These are phyloP conservation scores for Hippocampus abdominalis DNA, from an alignment of 2,113 vertebrate species.

Conservation along the genomic window DNA sequence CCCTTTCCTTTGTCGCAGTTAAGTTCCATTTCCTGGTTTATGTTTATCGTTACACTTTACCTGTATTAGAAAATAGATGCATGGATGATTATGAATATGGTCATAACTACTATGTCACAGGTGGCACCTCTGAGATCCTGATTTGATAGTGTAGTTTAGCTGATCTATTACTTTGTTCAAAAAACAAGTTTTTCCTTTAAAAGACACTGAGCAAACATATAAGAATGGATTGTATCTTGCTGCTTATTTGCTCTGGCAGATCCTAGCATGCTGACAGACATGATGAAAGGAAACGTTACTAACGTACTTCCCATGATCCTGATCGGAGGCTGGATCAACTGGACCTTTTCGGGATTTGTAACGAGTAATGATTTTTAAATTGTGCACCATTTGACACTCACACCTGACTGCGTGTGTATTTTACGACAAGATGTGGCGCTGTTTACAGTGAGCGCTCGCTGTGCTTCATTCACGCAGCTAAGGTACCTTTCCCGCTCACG, in stretches of 20 bases:
- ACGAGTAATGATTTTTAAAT: slow-evolving; percentile 80
- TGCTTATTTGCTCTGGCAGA: slow-evolving; percentile 68
- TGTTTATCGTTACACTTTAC: neutral
- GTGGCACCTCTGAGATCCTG: too few species aligned
- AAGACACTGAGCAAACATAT: neutral
- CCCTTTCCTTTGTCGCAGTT: too few species aligned
- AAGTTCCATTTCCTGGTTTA: neutral
- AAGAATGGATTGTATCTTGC: neutral
- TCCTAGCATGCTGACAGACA: slow-evolving; percentile 97
- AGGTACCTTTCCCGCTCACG: slow-evolving; percentile 94
- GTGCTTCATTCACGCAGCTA: slow-evolving; percentile 73
- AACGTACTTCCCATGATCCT: slow-evolving; percentile 99
- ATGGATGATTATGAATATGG: too few species aligned
- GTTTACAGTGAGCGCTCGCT: neutral
- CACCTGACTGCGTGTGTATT: neutral
- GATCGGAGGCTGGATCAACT: slow-evolving; percentile 98
- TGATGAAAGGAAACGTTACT: slow-evolving; percentile 99
- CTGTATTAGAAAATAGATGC: too few species aligned
- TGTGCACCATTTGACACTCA: neutral
- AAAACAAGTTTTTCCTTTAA: too few species aligned
- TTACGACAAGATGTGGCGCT: neutral
- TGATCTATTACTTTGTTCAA: too few species aligned
- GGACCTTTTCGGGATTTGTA: slow-evolving; percentile 98
- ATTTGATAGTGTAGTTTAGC: too few species aligned
- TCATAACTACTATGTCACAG: too few species aligned